phyloP scores from a whole-genome alignment of 2,888 invertebrate genomes.

The Leucozona laternaria region DNA sequence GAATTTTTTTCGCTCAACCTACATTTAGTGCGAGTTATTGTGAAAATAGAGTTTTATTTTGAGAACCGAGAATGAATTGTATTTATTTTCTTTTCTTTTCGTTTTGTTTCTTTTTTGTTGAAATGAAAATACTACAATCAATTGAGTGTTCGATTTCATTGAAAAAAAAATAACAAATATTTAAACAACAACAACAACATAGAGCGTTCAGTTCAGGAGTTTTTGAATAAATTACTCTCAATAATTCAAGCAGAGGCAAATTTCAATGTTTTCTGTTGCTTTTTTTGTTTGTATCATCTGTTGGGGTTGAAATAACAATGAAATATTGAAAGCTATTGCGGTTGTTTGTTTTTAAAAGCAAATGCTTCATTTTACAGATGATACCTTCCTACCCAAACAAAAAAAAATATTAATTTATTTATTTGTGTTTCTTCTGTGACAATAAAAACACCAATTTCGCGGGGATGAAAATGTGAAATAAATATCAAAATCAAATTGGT shows the following conservation, averaged over 20 bases:
- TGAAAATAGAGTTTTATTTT: neutral
- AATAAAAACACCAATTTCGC: neutral
- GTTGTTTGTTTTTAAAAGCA: constrained; percentile 14
- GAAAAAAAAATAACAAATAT: constrained; percentile 8
- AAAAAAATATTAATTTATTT: neutral
- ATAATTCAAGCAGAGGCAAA: neutral
- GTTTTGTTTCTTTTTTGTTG: neutral
- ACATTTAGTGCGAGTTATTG: constrained; percentile 19
- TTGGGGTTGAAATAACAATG: constrained; percentile 7
- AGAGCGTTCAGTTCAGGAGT: neutral
- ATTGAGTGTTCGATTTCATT: constrained; percentile 10
- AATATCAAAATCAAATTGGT: neutral
- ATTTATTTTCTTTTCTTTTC: neutral
- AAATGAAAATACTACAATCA: constrained; percentile 3
- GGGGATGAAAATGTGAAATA: neutral
- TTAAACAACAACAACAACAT: neutral
- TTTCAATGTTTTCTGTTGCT: neutral
- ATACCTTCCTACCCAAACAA: neutral
- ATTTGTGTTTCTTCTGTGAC: neutral
- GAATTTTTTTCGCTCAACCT: neutral
- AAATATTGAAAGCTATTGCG: constrained; percentile 17
- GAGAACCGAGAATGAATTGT: neutral
- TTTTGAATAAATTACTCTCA: constrained; percentile 22
- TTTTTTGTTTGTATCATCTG: neutral
- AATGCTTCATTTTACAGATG: constrained; percentile 30